phyloP scores from a whole-genome alignment of 2,888 invertebrate genomes.

The Emesis castigata region DNA sequence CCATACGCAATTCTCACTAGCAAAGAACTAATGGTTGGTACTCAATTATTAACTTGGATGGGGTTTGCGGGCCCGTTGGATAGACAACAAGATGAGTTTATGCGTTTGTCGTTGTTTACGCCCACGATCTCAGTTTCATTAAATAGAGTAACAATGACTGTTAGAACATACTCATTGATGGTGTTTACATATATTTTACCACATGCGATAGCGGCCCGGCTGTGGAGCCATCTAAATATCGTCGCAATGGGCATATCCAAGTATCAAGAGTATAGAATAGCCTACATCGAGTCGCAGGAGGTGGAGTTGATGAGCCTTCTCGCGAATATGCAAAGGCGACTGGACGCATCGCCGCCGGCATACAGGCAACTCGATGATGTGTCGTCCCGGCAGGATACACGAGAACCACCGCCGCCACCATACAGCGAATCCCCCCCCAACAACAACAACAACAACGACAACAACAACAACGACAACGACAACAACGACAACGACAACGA shows the following conservation, averaged over 20 bases:
- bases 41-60: too few relatives aligned
- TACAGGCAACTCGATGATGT: too few relatives aligned
- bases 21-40: too few relatives aligned
- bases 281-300: background rate
- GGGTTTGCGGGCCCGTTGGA: too few relatives aligned
- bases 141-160: background rate
- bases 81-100: background rate
- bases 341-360: background rate
- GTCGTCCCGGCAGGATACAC: too few relatives aligned
- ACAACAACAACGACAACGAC: too few relatives aligned
- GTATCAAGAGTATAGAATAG: background rate
- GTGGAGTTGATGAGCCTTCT: background rate
- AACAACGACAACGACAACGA: too few relatives aligned
- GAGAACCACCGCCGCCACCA: background rate
- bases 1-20: too few relatives aligned
- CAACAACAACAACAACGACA: too few relatives aligned
- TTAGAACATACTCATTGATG: background rate
- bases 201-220: background rate
- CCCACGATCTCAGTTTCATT: background rate
- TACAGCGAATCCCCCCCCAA: background rate
- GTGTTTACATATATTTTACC: background rate
- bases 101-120: background rate
- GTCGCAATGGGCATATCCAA: background rate
- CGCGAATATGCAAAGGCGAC: background rate
- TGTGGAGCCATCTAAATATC: background rate